A percentile compares a stretch with the other conserved stretches of the same genome.
Evolutionary conservation across 1,140 invertebrate genomes (phyloP).

Genomic region (Periplaneta americana): DNA sequence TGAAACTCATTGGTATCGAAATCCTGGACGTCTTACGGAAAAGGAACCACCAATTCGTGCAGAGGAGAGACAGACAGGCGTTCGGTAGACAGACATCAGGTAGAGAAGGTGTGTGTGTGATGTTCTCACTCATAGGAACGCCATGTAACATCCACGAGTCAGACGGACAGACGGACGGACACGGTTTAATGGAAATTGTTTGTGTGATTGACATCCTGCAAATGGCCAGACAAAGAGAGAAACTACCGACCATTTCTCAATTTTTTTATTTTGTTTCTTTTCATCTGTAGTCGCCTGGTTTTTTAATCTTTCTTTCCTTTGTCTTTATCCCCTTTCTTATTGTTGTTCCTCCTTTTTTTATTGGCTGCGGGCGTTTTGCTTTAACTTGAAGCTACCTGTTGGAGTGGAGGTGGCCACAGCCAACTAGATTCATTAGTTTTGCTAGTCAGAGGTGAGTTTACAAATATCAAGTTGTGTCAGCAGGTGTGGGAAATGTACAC

Average conservation of each 20-base stretch:
- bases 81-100: too few species aligned
- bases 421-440: neutral
- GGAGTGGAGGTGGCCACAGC: neutral
- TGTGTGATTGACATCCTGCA: neutral
- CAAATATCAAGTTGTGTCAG: neutral
- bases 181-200: neutral
- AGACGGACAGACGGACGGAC: neutral
- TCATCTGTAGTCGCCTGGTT: neutral
- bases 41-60: neutral
- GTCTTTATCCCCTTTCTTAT: neutral
- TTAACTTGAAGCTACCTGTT: neutral
- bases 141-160: neutral
- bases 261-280: neutral
- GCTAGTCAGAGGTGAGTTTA: neutral
- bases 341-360: neutral
- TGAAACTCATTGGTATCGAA: neutral
- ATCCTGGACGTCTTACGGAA: neutral
- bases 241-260: neutral
- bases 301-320: neutral
- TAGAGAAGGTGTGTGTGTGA: neutral
- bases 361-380: neutral
- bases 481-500: neutral
- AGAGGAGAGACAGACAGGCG: neutral
- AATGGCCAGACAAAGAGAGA: neutral
- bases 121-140: neutral